Base-by-base conservation (phyloP, 2,888 invertebrate genomes). In the Pyrrhosoma nymphula region DNA sequence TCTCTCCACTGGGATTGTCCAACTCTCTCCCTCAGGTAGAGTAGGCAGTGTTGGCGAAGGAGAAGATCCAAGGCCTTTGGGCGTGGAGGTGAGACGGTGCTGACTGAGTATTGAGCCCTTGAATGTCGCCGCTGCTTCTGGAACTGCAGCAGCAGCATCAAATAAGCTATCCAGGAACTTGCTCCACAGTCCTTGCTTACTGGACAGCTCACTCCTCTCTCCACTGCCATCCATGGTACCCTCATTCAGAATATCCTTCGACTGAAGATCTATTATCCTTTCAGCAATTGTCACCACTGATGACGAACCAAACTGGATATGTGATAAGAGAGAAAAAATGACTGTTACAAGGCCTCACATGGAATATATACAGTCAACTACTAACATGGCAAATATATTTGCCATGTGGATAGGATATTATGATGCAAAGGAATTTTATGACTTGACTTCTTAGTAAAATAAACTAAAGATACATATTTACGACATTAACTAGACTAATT, bases 301-400 rank as follows among this genome's bases (percentile, higher is more conserved):
- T 10, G 98, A 98, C 63, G 97, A 97, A 39, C 98, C 98, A 96
- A 98, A 97, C 98, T 98, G 96, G 69, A 97, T 97, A 95, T 95
- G 96, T 95, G 88, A 12, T 20, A 23, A 69, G 26, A 69, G 69
- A 69, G 95, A 69, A 90, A 95, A 60, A 60, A 60, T 60, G 47
- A 47, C 8, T 47, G 47, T 4, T 47, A 47, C 47, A 47, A 47
- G 8, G 47, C 47, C 47, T 47, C 47, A 47, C 47, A 47, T 47
- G 2, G 47, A 4, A 8, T 2, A 47, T 47, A 47, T 8, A 47
- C 47, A 47, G 47, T 47, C 2, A 47, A 47, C 8, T 8, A 47
- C 47, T 47, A 8, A 47, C 2, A 47, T 4, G 8, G 4, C 47
- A 47, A 47, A 47, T 4, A 47, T 47, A 47, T 8, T 4, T 47